A percentile compares a stretch with the other conserved stretches of the same genome.
Conservation (phyloP, 2,797 vertebrate genomes). For the Syngnathus acus region DNA sequence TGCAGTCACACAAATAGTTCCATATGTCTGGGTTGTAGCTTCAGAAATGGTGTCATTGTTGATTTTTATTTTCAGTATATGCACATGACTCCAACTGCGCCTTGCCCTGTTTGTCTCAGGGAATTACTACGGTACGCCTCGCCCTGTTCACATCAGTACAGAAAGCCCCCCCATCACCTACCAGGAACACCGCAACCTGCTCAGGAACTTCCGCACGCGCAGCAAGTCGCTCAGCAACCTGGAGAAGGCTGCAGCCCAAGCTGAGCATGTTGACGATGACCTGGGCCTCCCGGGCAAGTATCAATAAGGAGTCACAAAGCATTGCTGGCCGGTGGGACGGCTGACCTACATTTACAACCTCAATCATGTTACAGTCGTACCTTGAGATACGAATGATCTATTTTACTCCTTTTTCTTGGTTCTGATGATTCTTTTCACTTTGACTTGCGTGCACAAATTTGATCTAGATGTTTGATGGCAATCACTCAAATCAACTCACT, state of each 20-base stretch:
- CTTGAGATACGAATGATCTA: no score
- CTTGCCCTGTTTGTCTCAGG: constrained; percentile 44
- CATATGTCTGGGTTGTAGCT: background rate
- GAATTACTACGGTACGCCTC: constrained; percentile 75
- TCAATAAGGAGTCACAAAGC: background rate
- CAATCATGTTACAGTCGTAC: background rate
- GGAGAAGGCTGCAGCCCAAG: constrained; percentile 68
- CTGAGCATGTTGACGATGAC: constrained; percentile 68
- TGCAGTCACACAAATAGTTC: background rate
- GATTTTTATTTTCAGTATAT: background rate
- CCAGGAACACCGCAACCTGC: constrained; percentile 73
- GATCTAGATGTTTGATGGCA: no score
- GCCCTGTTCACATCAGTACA: constrained; percentile 68
- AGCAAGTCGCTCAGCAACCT: constrained; percentile 78
- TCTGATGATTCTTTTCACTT: no score
- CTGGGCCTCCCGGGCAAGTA: constrained; percentile 64
- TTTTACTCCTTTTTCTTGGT: no score
- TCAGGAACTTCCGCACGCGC: constrained; percentile 72
- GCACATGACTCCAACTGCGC: background rate
- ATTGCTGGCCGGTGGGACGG: background rate
- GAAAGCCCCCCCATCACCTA: constrained; percentile 76
- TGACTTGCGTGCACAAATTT: no score
- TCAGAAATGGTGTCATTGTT: background rate
- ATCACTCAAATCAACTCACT: no score
- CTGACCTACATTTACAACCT: background rate